phyloP scores from a whole-genome alignment of 2,888 invertebrate genomes.

The Pandemis corylana region DNA sequence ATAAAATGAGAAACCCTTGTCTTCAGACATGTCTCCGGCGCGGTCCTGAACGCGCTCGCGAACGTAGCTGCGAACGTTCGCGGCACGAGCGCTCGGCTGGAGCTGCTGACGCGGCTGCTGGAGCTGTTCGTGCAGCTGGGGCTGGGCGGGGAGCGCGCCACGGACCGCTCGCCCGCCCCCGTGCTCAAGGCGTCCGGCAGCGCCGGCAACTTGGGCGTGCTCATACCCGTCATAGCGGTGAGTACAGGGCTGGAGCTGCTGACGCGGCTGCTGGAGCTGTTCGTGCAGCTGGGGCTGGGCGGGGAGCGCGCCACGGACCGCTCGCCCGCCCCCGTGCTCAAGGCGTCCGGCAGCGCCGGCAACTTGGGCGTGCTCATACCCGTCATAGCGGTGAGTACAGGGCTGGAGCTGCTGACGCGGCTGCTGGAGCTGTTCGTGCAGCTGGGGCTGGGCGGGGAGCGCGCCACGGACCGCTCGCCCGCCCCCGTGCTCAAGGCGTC shows the following conservation, averaged over 20 bases:
- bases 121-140: conserved; percentile 99
- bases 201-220: conserved; percentile 98
- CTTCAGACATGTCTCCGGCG: conserved; percentile 93
- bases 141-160: conserved; percentile 97
- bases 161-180: conserved; percentile 92
- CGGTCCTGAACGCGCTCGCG: conserved; percentile 98
- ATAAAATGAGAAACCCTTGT: not conserved
- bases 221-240: conserved; percentile 99
- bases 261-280: conserved; percentile 95
- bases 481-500: conserved; percentile 91
- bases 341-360: conserved; percentile 98
- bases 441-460: conserved; percentile 97
- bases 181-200: conserved; percentile 95
- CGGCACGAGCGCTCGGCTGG: conserved; percentile 93
- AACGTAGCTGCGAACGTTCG: conserved; percentile 98
- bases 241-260: conserved; percentile 91
- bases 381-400: conserved; percentile 93
- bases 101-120: conserved; percentile 93
- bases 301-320: conserved; percentile 98
- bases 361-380: conserved; percentile 99
- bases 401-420: conserved; percentile 93
- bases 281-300: conserved; percentile 98
- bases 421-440: conserved; percentile 98
- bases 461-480: conserved; percentile 96
- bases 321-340: conserved; percentile 88